Base-by-base conservation (phyloP, 2,113 vertebrate genomes). In the Phalacrocorax aristotelis region DNA sequence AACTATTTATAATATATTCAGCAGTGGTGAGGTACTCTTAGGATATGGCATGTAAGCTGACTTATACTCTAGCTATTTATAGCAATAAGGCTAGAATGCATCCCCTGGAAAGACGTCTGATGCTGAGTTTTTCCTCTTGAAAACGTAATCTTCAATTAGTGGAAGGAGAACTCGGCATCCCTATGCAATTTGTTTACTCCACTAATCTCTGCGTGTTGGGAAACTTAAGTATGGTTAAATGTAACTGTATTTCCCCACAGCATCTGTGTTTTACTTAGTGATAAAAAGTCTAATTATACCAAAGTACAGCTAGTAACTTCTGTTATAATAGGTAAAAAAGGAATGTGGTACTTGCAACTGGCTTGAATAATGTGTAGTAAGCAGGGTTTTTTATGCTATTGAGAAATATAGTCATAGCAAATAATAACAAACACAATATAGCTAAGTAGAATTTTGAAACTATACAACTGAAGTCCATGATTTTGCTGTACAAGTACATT, bases 111-210 rank as follows among this genome's bases (percentile, higher is more conserved):
- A 90, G 82, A 80, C 1, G 19, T 87, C n/a, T 89, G 61, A 82
- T 82, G 78, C 75, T 34, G 61, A 87, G 36, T 74, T 96, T 83
- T 85, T 90, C 57, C 49, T 72, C 54, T 85, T 83, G 79, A 77
- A 96, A 96, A 51, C 66, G 55, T 80, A 66, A 77, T 93, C 82
- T 77, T 94, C 87, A 91, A 32, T 95, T 96, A 95, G 62, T 69
- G 66, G 78, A 87, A 69, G 26, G 95, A 94, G 81, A 91, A 61
- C 78, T 85, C 84, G 21, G 48, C 52, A 91, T 90, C 87, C 74
- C 89, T 54, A 1, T 91, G 66, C 78, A 90, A 69, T 88, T 92
- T 95, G 40, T 91, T 93, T 95, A 49, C 88, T 94, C 40, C 75
- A 44, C 40, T 91, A 44, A 91, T 86, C 55, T 88, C 60, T 85